These are phyloP conservation scores for Leptinotarsa juncta DNA, from an alignment of 2,888 invertebrate genomes.

Conservation along the genomic window DNA sequence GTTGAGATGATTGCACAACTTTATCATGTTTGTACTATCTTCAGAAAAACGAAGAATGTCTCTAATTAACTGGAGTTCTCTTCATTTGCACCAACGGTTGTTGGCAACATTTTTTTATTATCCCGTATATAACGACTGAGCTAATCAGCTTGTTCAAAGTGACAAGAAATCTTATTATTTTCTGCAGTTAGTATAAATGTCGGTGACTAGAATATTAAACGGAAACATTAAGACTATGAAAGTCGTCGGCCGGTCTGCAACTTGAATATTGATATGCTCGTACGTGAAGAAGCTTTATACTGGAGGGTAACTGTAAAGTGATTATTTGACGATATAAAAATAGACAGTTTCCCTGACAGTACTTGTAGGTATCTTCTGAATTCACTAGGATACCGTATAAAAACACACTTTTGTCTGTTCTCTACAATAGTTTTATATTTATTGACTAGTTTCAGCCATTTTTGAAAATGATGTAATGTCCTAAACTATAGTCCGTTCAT, in stretches of 20 bases:
- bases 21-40: too few relatives aligned
- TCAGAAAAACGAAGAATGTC: neutral
- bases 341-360: too few relatives aligned
- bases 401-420: too few relatives aligned
- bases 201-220: conserved; percentile 1
- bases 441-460: too few relatives aligned
- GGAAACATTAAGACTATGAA: neutral
- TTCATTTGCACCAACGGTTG: neutral
- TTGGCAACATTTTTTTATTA: neutral
- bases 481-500: too few relatives aligned
- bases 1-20: too few relatives aligned
- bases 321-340: too few relatives aligned
- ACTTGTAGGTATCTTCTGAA: too few relatives aligned
- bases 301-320: neutral
- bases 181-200: neutral
- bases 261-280: neutral
- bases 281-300: neutral
- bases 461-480: too few relatives aligned
- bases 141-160: neutral
- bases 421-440: too few relatives aligned
- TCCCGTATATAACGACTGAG: neutral
- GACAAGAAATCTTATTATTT: conserved; percentile 4
- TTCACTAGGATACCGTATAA: too few relatives aligned
- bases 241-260: neutral
- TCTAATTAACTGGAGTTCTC: neutral